Evolutionary conservation across 2,888 invertebrate genomes (phyloP).

Genomic region (Prostheceraeus crozeri): DNA sequence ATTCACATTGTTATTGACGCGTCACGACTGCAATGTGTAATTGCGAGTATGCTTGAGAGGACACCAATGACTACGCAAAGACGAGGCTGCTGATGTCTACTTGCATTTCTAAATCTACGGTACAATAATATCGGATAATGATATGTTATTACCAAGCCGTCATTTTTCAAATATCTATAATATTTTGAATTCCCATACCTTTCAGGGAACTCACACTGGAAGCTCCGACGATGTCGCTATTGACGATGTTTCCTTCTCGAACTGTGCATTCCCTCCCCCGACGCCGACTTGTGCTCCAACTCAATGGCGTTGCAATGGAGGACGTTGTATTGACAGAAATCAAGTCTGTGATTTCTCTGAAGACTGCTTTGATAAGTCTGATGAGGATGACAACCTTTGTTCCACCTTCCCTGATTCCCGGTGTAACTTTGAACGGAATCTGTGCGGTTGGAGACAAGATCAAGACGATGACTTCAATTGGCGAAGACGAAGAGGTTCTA

Average conservation of each 20-base stretch:
- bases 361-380: constrained; percentile 48
- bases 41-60: no score
- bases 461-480: constrained; percentile 48
- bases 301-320: constrained; percentile 44
- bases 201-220: neutral
- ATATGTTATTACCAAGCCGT: no score
- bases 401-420: neutral
- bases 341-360: constrained; percentile 47
- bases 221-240: constrained; percentile 45
- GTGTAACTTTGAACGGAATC: constrained; percentile 48
- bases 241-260: constrained; percentile 46
- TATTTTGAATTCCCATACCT: no score
- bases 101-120: no score
- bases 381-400: constrained; percentile 46
- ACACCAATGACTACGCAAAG: no score
- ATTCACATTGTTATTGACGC: no score
- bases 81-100: no score
- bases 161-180: no score
- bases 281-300: constrained; percentile 37
- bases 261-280: constrained; percentile 44
- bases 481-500: constrained; percentile 45
- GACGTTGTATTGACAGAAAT: constrained; percentile 44
- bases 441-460: constrained; percentile 49
- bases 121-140: no score
- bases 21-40: no score